Percentiles rank a stretch among this genome's conserved stretches.
Evolutionary conservation across 2,113 vertebrate species (phyloP).

Genomic region (Cromileptes altivelis): DNA sequence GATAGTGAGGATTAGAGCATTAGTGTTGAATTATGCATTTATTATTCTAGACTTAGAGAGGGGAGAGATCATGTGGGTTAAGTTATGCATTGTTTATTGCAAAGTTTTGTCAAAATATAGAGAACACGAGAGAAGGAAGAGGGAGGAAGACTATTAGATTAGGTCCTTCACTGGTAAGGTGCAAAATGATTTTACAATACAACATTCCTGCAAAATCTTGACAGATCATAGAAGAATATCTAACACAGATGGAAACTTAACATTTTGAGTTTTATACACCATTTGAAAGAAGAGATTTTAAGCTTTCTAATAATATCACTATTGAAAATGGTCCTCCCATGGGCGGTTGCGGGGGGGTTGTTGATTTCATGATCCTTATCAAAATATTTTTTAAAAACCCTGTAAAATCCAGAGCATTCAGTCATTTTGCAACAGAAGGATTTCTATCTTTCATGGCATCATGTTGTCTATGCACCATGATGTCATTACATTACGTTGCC

Average conservation of each 20-base stretch:
- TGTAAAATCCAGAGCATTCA: too few relatives aligned
- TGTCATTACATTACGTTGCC: too few relatives aligned
- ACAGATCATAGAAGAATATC: neutral
- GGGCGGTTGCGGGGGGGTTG: too few relatives aligned
- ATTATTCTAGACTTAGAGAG: constrained; percentile 33
- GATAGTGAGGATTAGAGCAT: constrained; percentile 25
- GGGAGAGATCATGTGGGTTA: constrained; percentile 7
- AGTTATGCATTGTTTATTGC: constrained; percentile 38
- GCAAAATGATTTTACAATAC: neutral
- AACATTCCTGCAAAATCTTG: neutral
- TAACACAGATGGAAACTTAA: neutral
- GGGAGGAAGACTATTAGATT: neutral
- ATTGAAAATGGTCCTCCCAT: too few relatives aligned
- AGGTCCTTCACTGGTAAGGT: neutral
- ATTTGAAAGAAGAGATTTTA: too few relatives aligned
- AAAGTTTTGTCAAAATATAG: constrained; percentile 10
- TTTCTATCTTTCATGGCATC: too few relatives aligned
- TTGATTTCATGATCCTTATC: too few relatives aligned
- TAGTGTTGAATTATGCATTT: constrained; percentile 27
- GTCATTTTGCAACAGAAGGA: too few relatives aligned
- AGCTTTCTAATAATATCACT: too few relatives aligned
- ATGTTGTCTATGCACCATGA: too few relatives aligned
- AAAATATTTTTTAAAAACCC: too few relatives aligned
- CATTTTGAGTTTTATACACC: too few relatives aligned
- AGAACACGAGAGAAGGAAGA: neutral